Conservation (phyloP, 2,797 vertebrate species). For the Florisuga fusca region DNA sequence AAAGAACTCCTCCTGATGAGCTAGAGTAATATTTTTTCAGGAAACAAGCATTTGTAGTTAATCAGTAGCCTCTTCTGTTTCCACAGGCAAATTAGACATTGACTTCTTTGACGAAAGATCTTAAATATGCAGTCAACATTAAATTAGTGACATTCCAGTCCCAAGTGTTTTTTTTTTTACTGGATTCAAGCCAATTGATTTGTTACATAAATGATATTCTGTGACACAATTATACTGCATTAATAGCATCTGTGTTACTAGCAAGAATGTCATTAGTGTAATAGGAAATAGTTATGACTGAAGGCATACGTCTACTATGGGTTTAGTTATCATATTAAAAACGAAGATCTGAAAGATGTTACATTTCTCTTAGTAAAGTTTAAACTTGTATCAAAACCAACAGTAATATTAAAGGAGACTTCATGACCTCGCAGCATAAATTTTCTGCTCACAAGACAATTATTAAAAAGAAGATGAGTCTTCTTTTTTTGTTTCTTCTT, state of each 20-base stretch:
- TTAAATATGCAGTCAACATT: neutral
- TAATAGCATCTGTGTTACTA: neutral
- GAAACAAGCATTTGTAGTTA: neutral
- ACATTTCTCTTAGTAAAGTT: neutral
- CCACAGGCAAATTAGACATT: neutral
- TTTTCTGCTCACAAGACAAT: neutral
- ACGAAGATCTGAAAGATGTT: neutral
- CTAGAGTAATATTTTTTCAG: neutral
- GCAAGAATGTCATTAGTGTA: neutral
- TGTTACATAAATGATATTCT: neutral
- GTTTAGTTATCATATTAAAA: neutral
- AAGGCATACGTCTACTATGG: neutral
- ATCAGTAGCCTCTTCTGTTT: neutral
- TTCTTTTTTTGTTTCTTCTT: neutral
- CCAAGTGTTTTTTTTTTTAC: neutral
- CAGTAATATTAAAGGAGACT: neutral
- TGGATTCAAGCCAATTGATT: neutral
- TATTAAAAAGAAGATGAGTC: neutral
- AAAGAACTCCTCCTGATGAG: neutral
- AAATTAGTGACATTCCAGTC: neutral
- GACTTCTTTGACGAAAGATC: neutral
- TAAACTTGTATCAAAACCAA: neutral
- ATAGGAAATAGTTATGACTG: neutral
- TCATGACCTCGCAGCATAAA: neutral
- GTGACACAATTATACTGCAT: neutral